Evolutionary conservation across 2,888 invertebrate genomes (phyloP).

Genomic region (Hofmannophila pseudospretella): DNA sequence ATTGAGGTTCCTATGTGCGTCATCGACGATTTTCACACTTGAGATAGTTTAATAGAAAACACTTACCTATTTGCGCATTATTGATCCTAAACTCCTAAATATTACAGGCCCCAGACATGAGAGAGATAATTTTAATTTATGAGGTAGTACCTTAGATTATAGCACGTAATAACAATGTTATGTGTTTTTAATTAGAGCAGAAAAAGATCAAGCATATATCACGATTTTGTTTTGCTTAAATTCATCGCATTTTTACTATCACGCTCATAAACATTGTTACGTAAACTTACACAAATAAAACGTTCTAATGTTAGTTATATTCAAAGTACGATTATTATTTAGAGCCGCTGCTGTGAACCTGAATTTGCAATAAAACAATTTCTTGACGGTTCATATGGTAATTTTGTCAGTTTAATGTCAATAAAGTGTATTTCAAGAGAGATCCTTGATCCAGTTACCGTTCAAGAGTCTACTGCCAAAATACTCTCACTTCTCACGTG

Average conservation of each 20-base stretch:
- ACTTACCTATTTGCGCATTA: too few relatives aligned
- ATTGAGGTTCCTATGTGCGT: too few relatives aligned
- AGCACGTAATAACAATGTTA: not conserved
- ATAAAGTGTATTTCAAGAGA: conserved; percentile 41
- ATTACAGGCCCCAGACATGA: too few relatives aligned
- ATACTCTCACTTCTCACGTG: conserved; percentile 3
- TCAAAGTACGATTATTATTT: conserved; percentile 20
- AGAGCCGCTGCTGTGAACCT: conserved; percentile 33
- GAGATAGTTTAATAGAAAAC: too few relatives aligned
- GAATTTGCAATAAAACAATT: conserved; percentile 39
- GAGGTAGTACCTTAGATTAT: too few relatives aligned
- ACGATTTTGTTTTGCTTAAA: conserved; percentile 4
- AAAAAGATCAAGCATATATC: conserved; percentile 4
- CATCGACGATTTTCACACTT: too few relatives aligned
- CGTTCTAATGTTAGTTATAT: conserved; percentile 6
- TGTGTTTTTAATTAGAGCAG: not conserved
- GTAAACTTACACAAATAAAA: conserved; percentile 1
- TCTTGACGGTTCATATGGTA: conserved; percentile 35
- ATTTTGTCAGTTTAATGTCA: conserved; percentile 44
- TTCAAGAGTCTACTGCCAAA: not conserved
- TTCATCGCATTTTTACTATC: conserved; percentile 4
- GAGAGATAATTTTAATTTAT: too few relatives aligned
- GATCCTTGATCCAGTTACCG: conserved; percentile 42
- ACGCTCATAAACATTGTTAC: conserved; percentile 4
- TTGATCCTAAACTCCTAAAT: too few relatives aligned